Base-by-base conservation (phyloP, 2,797 vertebrate genomes). In the Halcyon leucocephala region DNA sequence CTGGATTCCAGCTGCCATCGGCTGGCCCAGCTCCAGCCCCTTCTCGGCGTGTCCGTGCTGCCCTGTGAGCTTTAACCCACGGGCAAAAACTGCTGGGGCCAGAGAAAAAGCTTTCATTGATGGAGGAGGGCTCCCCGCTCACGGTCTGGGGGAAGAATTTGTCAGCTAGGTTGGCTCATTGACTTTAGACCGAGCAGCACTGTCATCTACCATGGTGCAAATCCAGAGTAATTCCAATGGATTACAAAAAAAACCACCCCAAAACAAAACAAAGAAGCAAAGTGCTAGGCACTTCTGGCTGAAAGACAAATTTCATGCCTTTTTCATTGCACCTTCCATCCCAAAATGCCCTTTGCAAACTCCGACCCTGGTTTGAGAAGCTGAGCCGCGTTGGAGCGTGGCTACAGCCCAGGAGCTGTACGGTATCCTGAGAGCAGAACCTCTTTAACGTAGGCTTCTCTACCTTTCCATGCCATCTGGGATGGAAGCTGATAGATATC, bases 381-480 rank as follows among this genome's bases (percentile, higher is more conserved):
- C 48, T 33, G 51, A 9, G 71, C 33, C 16, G 10, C 12, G 58
- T 22, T 2, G 2, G 42, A 70, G 37, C 1, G 0, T 2, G 57
- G 71, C 37, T 65, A 9, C 29, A 48, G n/a, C 37, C 28, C 37
- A 3, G 64, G 52, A 72, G 14, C 25, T 11, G 25, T 20, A 29
- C 0, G 6, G 16, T 21, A 2, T 7, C 31, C 52, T 8, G 9
- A 0, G 7, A 61, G 48, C 24, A 22, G 42, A 29, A 14, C 7
- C 12, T 33, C 15, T 52, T 8, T 6, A 4, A 4, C 0, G 1
- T 1, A 4, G 76, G 4, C 7, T 46, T 22, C 49, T 61, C 61
- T 1, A 0, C 41, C 46, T 57, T 14, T 48, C 51, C 1, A 3
- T 5, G 9, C 13, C 2, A 0, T 2, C 61, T 20, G 21, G 66